A percentile compares a stretch with the other conserved stretches of the same genome.
These are phyloP conservation scores for Cherax destructor DNA, from an alignment of 1,140 invertebrate genomes.

Conservation along the genomic window DNA sequence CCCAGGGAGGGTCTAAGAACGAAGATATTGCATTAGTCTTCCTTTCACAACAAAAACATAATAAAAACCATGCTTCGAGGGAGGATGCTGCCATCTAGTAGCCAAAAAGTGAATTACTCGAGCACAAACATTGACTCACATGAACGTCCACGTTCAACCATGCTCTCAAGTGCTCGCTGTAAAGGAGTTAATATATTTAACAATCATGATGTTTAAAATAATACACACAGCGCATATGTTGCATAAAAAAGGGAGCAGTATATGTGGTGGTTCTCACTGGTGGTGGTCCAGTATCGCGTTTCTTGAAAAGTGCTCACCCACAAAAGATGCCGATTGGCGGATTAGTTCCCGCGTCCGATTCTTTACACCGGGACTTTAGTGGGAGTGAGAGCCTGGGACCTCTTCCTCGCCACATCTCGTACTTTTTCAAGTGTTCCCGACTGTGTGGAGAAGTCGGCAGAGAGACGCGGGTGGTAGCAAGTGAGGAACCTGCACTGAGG, in stretches of 20 bases:
- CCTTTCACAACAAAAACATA: constrained; percentile 52
- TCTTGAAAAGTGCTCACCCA: constrained; percentile 67
- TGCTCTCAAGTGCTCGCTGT: no score
- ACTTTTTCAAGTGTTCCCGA: no score
- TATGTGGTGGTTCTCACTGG: constrained; percentile 4
- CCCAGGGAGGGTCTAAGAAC: constrained; percentile 35
- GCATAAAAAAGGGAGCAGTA: background rate
- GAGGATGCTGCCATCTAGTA: constrained; percentile 29
- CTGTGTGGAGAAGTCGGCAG: no score
- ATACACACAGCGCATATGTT: background rate
- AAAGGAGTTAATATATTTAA: no score
- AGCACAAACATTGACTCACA: background rate
- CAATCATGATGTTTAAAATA: background rate
- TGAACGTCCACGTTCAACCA: no score
- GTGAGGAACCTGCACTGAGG: no score
- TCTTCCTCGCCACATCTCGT: no score
- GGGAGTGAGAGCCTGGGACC: background rate
- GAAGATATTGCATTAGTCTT: constrained; percentile 61
- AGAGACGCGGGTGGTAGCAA: no score
- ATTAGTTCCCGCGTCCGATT: constrained; percentile 56
- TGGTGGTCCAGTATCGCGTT: constrained; percentile 54
- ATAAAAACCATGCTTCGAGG: background rate
- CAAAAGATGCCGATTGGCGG: constrained; percentile 68
- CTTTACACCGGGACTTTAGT: background rate
- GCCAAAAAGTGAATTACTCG: constrained; percentile 27